Evolutionary conservation across 2,797 vertebrate genomes (phyloP), one percentile per base, ranked within the genome.

Genomic region (Sebastes melanostomus): DNA sequence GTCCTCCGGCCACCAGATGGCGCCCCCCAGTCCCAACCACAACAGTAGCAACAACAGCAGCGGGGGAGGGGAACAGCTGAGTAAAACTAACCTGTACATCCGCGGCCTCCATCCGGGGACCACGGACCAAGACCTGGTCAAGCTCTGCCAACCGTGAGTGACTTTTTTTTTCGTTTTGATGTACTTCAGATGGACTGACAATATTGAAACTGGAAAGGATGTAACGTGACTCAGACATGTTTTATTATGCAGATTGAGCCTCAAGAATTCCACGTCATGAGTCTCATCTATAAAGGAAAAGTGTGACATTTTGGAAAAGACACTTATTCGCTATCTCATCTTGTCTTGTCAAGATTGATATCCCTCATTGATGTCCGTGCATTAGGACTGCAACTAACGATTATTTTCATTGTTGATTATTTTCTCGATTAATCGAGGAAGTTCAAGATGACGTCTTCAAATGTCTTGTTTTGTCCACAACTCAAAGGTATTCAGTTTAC

Each of bases 11-110:
- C 98, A 97, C 86, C 97, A 97, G 88, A 97, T 98, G 97, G 96
- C 96, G 24, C 97, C 97, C 63, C 96, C 97, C 60, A 98, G 97
- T 95, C 97, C 97, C 86, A 97, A 96, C 92, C 96, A 86, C 84
- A 96, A 95, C 92, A 96, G 93, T 70, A 96, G 94, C 84, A 96
- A 92, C 80, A 96, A 94, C 89, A 95, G 94, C 91, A 94, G 93
- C 6, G 95, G 92, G 29, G 96, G 93, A 72, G 93, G 93, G 8
- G 98, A 98, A 85, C 98, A 98, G 92, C 95, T 99, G 88, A 99
- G 98, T 94, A 98, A 98, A 94, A 98, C 98, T 14, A 99, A 98
- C 87, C 94, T 98, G 71, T 98, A 98, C 81, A 98, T 98, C 82
- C 96, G 98, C 1, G 98, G 98, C 68, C 93, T 98, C 80, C 98